A percentile compares a stretch with the other conserved stretches of the same genome.
These are phyloP conservation scores for Chelidonichthys spinosus DNA, from an alignment of 2,797 vertebrate genomes.

Conservation along the genomic window DNA sequence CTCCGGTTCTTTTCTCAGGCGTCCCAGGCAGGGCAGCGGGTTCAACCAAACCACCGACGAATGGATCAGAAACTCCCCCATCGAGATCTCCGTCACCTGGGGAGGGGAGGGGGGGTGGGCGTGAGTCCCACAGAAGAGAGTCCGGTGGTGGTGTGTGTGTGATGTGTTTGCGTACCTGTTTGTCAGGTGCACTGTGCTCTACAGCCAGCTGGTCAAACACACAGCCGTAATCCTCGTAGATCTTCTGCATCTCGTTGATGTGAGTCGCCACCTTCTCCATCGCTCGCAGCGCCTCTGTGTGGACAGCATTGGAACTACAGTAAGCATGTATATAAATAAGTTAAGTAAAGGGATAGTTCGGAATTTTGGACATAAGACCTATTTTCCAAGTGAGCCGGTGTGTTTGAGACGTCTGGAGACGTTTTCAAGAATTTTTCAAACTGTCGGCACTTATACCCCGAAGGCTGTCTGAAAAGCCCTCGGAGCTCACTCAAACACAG, in stretches of 20 bases:
- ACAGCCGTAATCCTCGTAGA: conserved; percentile 94
- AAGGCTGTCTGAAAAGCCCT: too few relatives aligned
- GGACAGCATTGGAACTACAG: conserved; percentile 17
- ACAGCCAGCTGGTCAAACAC: conserved; percentile 95
- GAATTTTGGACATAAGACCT: too few relatives aligned
- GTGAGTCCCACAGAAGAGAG: too few relatives aligned
- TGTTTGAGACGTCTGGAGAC: too few relatives aligned
- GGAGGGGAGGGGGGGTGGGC: neutral
- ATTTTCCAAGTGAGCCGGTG: too few relatives aligned
- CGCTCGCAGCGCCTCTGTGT: conserved; percentile 91
- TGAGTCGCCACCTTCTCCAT: conserved; percentile 98
- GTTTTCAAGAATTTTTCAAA: too few relatives aligned
- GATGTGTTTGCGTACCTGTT: conserved; percentile 81
- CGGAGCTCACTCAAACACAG: too few relatives aligned
- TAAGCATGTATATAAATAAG: neutral
- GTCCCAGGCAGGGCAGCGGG: conserved; percentile 88
- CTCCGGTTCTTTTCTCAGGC: conserved; percentile 91
- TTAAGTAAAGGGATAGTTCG: too few relatives aligned
- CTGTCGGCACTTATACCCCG: too few relatives aligned
- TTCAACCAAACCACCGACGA: conserved; percentile 92
- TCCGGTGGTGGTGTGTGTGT: too few relatives aligned
- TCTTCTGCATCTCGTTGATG: conserved; percentile 99
- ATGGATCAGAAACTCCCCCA: conserved; percentile 95
- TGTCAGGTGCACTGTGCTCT: conserved; percentile 89
- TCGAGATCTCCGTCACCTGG: conserved; percentile 94